These are phyloP conservation scores for Choloepus didactylus DNA, from an alignment of 2,797 vertebrate genomes.

Conservation along the genomic window DNA sequence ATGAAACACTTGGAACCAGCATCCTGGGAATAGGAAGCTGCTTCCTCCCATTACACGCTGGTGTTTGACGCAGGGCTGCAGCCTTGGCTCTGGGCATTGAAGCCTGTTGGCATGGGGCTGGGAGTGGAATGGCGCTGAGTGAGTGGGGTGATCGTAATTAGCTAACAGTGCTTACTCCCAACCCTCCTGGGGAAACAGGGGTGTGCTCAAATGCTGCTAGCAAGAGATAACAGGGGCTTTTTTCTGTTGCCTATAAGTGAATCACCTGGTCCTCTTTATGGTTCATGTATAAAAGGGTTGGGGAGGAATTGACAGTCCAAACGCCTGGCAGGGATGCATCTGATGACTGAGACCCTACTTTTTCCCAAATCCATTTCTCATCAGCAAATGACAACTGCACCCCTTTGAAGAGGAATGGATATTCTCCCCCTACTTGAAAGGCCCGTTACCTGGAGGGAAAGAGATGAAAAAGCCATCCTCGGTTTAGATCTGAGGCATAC, in stretches of 20 bases:
- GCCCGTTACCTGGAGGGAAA: constrained; percentile 27
- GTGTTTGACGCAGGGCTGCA: background rate
- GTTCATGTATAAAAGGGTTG: background rate
- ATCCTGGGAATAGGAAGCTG: background rate
- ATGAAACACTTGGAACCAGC: background rate
- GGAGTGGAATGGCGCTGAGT: background rate
- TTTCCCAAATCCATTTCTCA: constrained; percentile 14
- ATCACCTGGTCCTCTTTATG: background rate
- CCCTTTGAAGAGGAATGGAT: constrained; percentile 42
- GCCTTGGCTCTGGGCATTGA: background rate
- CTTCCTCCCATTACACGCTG: background rate
- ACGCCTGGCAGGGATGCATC: background rate
- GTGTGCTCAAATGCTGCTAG: background rate
- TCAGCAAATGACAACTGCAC: constrained; percentile 18
- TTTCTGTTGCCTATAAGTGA: background rate
- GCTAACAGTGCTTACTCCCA: background rate
- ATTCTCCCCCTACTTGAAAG: constrained; percentile 42
- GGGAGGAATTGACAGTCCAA: background rate
- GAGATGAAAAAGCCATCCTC: constrained; percentile 37
- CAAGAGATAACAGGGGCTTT: background rate
- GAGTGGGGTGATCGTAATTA: background rate
- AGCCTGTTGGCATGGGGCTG: background rate
- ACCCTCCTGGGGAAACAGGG: background rate
- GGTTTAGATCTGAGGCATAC: constrained; percentile 59
- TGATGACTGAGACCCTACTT: constrained; percentile 4